phyloP scores from a whole-genome alignment of 2,797 vertebrate genomes.

The Gallinago nigripennis region DNA sequence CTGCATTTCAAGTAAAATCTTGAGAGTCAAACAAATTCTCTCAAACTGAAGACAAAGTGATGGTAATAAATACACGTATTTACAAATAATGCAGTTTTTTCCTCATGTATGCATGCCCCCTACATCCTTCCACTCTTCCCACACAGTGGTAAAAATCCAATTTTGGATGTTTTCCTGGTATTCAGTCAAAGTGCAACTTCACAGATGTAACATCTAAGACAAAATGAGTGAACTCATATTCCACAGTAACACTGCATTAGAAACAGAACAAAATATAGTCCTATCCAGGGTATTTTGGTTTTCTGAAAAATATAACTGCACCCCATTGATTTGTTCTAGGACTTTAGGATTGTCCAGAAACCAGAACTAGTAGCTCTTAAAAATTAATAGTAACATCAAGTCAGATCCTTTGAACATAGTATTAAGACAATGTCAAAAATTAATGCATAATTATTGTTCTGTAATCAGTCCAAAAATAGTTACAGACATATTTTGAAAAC shows the following conservation, averaged over 20 bases:
- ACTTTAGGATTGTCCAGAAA: conserved; percentile 24
- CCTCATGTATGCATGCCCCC: neutral
- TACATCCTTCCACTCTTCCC: neutral
- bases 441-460: conserved; percentile 67
- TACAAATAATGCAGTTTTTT: neutral
- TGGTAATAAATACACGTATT: neutral
- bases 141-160: neutral
- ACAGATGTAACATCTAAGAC: neutral
- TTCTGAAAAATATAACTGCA: neutral
- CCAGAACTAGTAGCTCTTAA: conserved; percentile 50
- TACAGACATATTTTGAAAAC: conserved; percentile 65
- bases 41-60: neutral
- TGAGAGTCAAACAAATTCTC: neutral
- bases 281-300: neutral
- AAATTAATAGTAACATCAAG: conserved; percentile 56
- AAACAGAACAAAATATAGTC: neutral
- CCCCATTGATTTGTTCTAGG: neutral
- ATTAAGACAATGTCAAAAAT: conserved; percentile 67
- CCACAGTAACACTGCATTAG: neutral
- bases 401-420: conserved; percentile 61
- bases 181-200: neutral
- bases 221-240: neutral
- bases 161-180: neutral
- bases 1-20: neutral
- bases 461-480: conserved; percentile 52